These are phyloP conservation scores for Syngnathoides biaculeatus DNA, from an alignment of 2,113 vertebrate species.

Conservation along the genomic window DNA sequence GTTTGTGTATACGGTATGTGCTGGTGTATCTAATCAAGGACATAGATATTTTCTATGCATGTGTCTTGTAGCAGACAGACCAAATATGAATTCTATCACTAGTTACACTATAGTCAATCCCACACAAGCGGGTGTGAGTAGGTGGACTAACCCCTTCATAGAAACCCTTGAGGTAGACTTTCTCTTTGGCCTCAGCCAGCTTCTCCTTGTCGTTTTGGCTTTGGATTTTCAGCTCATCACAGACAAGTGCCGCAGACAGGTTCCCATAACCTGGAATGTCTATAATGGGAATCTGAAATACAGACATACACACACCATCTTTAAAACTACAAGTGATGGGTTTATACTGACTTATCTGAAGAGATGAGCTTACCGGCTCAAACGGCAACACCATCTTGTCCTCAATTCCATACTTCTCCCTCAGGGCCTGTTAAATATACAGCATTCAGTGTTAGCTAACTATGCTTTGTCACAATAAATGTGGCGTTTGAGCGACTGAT, in stretches of 20 bases:
- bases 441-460: neutral
- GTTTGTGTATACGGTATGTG: no score
- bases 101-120: neutral
- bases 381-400: slow-evolving; percentile 96
- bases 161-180: slow-evolving; percentile 90
- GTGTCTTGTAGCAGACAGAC: neutral
- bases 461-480: neutral
- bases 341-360: neutral
- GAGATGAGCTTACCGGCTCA: slow-evolving; percentile 82
- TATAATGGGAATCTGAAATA: slow-evolving; percentile 84
- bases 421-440: slow-evolving; percentile 76
- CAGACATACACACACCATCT: slow-evolving; percentile 1
- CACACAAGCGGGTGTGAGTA: neutral
- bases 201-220: slow-evolving; percentile 98
- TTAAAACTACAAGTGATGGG: neutral
- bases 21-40: no score
- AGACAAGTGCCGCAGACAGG: slow-evolving; percentile 85
- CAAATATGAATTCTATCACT: neutral
- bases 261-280: slow-evolving; percentile 90
- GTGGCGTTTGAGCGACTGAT: neutral
- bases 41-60: no score
- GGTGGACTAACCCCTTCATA: slow-evolving; percentile 89
- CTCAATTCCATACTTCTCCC: slow-evolving; percentile 89
- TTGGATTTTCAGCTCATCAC: slow-evolving; percentile 94
- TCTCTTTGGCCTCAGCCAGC: slow-evolving; percentile 92